phyloP scores from a whole-genome alignment of 2,113 vertebrate genomes.

The Murina feae region DNA sequence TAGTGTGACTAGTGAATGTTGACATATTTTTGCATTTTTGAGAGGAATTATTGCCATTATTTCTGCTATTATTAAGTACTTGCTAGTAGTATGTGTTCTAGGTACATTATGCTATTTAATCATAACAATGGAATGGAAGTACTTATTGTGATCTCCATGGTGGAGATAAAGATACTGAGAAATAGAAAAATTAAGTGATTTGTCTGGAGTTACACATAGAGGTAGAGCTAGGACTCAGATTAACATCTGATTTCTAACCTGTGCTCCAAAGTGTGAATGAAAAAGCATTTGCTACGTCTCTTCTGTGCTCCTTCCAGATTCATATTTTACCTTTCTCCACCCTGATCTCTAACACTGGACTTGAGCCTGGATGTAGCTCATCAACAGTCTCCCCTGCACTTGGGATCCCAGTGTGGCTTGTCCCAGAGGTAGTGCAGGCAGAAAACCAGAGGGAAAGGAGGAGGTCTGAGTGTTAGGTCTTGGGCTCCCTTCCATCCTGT shows the following conservation, averaged over 20 bases:
- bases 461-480: not conserved
- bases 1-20: not conserved
- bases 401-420: not conserved
- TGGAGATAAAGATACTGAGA: not conserved
- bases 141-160: not conserved
- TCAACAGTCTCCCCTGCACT: not conserved
- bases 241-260: not conserved
- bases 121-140: not conserved
- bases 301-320: not conserved
- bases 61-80: not conserved
- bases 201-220: not conserved
- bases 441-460: not conserved
- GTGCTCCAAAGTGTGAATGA: not conserved
- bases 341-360: not conserved
- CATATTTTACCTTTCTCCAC: not conserved
- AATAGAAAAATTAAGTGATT: not conserved
- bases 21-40: not conserved
- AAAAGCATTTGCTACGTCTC: not conserved
- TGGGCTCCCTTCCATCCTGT: not conserved
- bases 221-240: not conserved
- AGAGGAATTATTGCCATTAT: not conserved
- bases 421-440: fast-evolving
- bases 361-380: not conserved
- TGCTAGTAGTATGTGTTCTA: not conserved
- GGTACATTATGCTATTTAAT: not conserved